phyloP scores from a whole-genome alignment of 2,888 invertebrate genomes.

The Keiferia lycopersicella region DNA sequence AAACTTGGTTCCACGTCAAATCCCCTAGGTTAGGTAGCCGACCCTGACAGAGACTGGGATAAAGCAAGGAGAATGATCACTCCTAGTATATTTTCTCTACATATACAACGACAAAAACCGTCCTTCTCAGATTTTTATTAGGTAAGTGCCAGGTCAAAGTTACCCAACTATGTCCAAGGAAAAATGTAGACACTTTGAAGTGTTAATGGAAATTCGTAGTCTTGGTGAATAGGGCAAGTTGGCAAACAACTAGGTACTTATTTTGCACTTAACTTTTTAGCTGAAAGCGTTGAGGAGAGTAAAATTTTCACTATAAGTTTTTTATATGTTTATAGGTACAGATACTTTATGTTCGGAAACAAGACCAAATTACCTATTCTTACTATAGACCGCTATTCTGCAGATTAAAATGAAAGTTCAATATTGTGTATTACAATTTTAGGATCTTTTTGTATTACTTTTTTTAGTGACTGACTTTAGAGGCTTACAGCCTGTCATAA shows the following conservation, averaged over 20 bases:
- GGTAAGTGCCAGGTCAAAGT: slow-evolving; percentile 8
- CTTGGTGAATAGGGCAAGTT: not conserved
- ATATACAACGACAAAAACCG: not conserved
- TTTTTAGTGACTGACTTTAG: too few relatives aligned
- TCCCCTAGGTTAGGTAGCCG: too few relatives aligned
- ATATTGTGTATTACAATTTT: too few relatives aligned
- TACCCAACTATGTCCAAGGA: slow-evolving; percentile 3
- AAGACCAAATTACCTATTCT: too few relatives aligned
- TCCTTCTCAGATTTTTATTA: slow-evolving; percentile 15
- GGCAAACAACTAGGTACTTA: slow-evolving; percentile 4
- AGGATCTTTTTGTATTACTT: too few relatives aligned
- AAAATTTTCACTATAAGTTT: not conserved
- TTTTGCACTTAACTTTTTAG: not conserved
- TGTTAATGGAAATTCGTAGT: not conserved
- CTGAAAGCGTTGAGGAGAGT: not conserved
- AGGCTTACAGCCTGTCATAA: too few relatives aligned
- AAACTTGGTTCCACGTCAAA: too few relatives aligned
- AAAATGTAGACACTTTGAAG: not conserved
- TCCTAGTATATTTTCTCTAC: too few relatives aligned
- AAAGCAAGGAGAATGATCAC: too few relatives aligned
- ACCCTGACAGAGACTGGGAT: too few relatives aligned
- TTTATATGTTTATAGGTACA: not conserved
- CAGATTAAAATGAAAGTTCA: too few relatives aligned
- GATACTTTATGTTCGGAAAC: not conserved
- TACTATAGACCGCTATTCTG: too few relatives aligned